Conservation (phyloP, 2,888 invertebrate species). For the Agrypnus murinus region DNA sequence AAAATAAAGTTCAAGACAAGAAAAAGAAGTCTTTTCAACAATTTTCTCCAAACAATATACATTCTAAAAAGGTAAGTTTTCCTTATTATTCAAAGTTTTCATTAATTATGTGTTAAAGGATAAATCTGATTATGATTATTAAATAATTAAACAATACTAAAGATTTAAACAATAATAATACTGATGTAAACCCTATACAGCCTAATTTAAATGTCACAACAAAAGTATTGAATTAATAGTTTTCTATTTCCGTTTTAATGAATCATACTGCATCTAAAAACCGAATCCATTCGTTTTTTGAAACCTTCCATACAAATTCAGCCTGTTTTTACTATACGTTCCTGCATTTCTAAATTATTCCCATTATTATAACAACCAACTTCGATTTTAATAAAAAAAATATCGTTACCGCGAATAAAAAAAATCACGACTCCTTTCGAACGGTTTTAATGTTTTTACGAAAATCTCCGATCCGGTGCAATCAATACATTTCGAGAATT, state of each 20-base stretch:
- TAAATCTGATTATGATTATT: too few species aligned
- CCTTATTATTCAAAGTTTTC: too few species aligned
- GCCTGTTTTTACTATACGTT: neutral
- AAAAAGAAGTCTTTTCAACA: neutral
- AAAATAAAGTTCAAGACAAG: neutral
- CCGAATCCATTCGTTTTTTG: slow-evolving; percentile 17
- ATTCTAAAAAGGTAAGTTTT: slow-evolving; percentile 16
- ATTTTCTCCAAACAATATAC: slow-evolving; percentile 12
- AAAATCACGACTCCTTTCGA: neutral
- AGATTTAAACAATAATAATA: too few species aligned
- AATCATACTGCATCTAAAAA: slow-evolving; percentile 30
- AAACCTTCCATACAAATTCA: neutral
- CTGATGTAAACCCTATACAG: neutral
- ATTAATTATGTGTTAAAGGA: too few species aligned
- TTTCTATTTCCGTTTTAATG: slow-evolving; percentile 45
- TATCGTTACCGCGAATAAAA: neutral
- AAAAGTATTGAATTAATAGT: slow-evolving; percentile 45
- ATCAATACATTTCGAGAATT: slow-evolving; percentile 26
- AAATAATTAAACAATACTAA: neutral
- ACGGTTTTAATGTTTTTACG: neutral
- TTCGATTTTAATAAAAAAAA: neutral
- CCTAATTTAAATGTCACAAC: slow-evolving; percentile 28
- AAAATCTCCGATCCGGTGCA: neutral
- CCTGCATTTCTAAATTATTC: neutral
- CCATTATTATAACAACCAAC: neutral